Conservation (phyloP, 2,888 invertebrate genomes). For the Melangyna quadrimaculata region DNA sequence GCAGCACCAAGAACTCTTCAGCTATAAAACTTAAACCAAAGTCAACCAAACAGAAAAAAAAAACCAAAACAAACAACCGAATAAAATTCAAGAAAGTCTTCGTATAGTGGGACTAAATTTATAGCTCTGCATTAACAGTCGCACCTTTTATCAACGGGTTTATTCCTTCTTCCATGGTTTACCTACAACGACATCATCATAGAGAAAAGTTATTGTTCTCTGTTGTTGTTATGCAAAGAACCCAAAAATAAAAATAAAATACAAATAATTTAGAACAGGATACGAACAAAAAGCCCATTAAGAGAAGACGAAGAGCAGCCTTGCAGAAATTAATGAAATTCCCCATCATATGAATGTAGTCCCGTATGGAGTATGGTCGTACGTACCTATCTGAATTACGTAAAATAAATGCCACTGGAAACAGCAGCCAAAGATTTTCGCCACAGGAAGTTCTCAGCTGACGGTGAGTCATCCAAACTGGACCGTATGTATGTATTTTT, state of each 20-base stretch:
- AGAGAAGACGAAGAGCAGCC: neutral
- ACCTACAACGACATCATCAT: neutral
- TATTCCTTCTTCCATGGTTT: neutral
- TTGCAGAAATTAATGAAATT: constrained; percentile 49
- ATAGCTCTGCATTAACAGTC: constrained; percentile 58
- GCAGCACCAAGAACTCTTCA: neutral
- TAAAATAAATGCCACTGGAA: neutral
- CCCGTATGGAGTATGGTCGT: neutral
- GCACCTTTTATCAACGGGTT: constrained; percentile 42
- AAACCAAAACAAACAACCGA: constrained; percentile 9
- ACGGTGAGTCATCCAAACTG: constrained; percentile 50
- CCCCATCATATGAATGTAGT: neutral
- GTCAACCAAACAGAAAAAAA: constrained; percentile 5
- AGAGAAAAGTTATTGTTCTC: neutral
- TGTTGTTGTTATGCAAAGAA: constrained; percentile 3
- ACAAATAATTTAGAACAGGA: constrained; percentile 33
- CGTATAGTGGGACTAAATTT: constrained; percentile 41
- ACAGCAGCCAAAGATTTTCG: constrained; percentile 13
- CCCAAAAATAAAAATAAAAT: constrained; percentile 1
- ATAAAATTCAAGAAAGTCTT: constrained; percentile 41
- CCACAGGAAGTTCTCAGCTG: constrained; percentile 64
- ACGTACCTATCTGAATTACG: neutral
- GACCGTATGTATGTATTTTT: constrained; percentile 21
- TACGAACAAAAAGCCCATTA: constrained; percentile 24
- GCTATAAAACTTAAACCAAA: constrained; percentile 1